Conservation (phyloP, 1,140 invertebrate genomes). For the Leucophenga varia region DNA sequence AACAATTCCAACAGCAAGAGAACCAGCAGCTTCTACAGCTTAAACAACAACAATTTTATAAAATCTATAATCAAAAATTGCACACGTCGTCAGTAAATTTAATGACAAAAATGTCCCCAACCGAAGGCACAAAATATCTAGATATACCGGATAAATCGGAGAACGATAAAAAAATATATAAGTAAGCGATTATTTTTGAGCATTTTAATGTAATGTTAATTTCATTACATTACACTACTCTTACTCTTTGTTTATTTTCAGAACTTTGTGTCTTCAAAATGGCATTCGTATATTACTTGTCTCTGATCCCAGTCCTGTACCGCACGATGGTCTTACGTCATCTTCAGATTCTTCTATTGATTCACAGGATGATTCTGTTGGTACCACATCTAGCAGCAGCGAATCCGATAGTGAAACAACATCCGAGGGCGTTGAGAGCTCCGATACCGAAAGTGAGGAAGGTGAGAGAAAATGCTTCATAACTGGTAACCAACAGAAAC, state of each 20-base stretch:
- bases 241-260: slow-evolving; percentile 42
- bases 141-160: slow-evolving; percentile 61
- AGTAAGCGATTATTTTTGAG: slow-evolving; percentile 26
- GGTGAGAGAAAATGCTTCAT: slow-evolving; percentile 23
- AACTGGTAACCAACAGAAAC: too few relatives aligned
- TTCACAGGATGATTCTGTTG: slow-evolving; percentile 14
- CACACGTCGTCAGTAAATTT: too few relatives aligned
- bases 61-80: too few relatives aligned
- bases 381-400: slow-evolving; percentile 19
- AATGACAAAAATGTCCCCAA: too few relatives aligned
- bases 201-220: slow-evolving; percentile 7
- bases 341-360: slow-evolving; percentile 34
- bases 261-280: slow-evolving; percentile 67
- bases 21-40: too few relatives aligned
- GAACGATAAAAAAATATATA: slow-evolving; percentile 65
- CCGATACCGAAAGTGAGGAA: slow-evolving; percentile 53
- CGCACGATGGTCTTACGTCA: slow-evolving; percentile 41
- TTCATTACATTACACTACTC: slow-evolving; percentile 2
- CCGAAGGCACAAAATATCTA: too few relatives aligned
- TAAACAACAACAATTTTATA: too few relatives aligned
- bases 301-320: slow-evolving; percentile 59
- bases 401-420: slow-evolving; percentile 31
- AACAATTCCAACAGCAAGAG: too few relatives aligned
- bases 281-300: slow-evolving; percentile 69
- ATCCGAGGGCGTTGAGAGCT: slow-evolving; percentile 36